phyloP scores from a whole-genome alignment of 1,140 invertebrate species.

The Globodera ellingtonae region DNA sequence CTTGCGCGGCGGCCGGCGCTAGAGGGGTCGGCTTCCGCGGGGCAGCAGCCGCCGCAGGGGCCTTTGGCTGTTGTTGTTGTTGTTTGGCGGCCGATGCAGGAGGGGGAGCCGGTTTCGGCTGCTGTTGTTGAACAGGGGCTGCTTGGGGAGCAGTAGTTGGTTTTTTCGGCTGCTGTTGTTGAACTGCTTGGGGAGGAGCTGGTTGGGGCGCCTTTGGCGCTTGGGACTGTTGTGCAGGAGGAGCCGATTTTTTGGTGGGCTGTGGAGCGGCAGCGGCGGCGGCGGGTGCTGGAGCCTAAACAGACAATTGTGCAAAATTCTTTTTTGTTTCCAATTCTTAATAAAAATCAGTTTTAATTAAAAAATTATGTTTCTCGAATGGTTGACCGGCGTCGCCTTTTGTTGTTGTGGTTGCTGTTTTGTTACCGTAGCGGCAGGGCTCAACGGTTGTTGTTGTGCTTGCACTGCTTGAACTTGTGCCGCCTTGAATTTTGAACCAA shows the following conservation, averaged over 20 bases:
- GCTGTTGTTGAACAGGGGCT: conserved; percentile 1
- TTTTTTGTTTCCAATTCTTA: too few species aligned
- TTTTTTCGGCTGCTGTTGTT: neutral
- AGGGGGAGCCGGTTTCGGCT: conserved; percentile 9
- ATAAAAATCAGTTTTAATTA: too few species aligned
- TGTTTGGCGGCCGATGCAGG: neutral
- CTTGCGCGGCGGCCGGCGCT: neutral
- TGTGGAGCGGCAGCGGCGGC: too few species aligned
- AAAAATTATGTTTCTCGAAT: neutral
- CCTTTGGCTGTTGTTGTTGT: conserved; percentile 16
- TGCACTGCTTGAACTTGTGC: neutral
- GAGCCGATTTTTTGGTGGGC: neutral
- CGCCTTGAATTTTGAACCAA: neutral
- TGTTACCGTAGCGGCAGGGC: neutral
- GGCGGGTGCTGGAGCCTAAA: neutral
- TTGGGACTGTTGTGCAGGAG: conserved; percentile 8
- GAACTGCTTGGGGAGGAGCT: neutral
- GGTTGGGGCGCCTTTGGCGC: neutral
- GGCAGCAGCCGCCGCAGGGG: conserved; percentile 2
- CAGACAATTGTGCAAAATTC: too few species aligned
- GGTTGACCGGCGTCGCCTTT: neutral
- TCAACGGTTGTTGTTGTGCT: neutral
- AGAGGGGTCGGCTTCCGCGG: conserved; percentile 1
- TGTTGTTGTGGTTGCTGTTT: neutral
- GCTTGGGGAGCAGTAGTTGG: neutral